A percentile compares a stretch with the other conserved stretches of the same genome.
Conservation (phyloP, 2,113 vertebrate species). For the Aegotheles bennettii region DNA sequence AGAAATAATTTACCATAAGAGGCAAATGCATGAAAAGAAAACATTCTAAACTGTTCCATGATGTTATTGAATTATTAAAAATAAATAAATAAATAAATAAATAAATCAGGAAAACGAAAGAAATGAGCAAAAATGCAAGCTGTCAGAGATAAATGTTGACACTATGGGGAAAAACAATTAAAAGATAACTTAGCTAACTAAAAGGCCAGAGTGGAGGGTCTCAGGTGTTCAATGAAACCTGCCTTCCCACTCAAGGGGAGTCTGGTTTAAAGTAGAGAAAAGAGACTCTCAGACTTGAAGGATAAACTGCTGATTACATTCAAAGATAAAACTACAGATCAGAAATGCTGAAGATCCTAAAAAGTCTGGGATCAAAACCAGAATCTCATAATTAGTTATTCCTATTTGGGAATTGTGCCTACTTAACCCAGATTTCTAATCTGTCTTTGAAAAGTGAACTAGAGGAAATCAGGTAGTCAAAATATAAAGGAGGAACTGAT, state of each 20-base stretch:
- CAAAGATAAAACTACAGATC: neutral
- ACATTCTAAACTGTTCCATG: neutral
- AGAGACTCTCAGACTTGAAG: neutral
- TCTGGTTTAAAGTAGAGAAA: neutral
- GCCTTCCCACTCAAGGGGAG: neutral
- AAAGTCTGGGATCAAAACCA: neutral
- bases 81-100: neutral
- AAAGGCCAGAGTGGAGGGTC: neutral
- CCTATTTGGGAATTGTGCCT: neutral
- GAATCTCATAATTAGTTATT: neutral
- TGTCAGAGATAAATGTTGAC: neutral
- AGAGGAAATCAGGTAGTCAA: neutral
- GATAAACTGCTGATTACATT: neutral
- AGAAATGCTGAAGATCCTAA: neutral
- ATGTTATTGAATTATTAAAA: neutral
- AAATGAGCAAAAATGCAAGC: neutral
- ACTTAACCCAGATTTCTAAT: neutral
- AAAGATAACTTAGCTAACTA: neutral
- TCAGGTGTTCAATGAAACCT: neutral
- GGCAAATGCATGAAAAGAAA: neutral
- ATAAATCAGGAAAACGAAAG: neutral
- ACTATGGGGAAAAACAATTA: neutral
- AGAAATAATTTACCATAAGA: conserved; percentile 1
- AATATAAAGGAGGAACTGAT: neutral
- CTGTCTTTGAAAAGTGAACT: neutral